Evolutionary conservation across 2,113 vertebrate species (phyloP), one percentile per base, ranked within the genome.

Genomic region (Chionis minor): DNA sequence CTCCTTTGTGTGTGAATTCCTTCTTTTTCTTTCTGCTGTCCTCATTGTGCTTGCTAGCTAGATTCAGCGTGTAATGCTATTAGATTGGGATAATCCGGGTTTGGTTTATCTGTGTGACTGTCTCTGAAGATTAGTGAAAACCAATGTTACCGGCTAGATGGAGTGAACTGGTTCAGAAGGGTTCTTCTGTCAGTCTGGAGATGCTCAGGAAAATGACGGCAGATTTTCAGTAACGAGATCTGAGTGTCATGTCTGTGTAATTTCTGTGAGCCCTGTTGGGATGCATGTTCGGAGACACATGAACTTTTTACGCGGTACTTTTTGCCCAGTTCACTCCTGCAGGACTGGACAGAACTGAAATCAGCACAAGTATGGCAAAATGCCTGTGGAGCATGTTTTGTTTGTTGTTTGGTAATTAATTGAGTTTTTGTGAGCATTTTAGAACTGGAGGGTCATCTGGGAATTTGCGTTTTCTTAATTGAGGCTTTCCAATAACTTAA

Each of bases 51-150:
- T 94, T 55, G 92, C 91, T 86, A 49, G 95, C 86, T 87, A 38
- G 72, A 67, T 88, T 81, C 65, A 27, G 49, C 44, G 38, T 72
- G 72, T 97, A 97, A 97, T 97, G 95, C 94, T 94, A 87, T 97
- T 97, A 97, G 94, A 73, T 75, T 58, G 63, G 89, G 95, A 93
- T 97, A 97, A 97, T 97, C 96, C 96, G 26, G 42, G 94, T 92
- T 92, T 72, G 71, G 90, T 94, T 96, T 96, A 97, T 97, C 97
- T 95, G 61, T 87, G 94, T 65, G 86, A 95, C 97, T 97, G 97
- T 96, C 97, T 97, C 88, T 94, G 95, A 73, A 94, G 97, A 97
- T 97, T 97, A 97, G 91, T 72, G 82, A 72, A 77, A 82, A 94
- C 55, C 92, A 49, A 3, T 20, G 82, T 96, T 90, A 92, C 15